Evolutionary conservation across 35 echinoderm and acorn worm species (phyloP).

Genomic region (Amphiura filiformis): DNA sequence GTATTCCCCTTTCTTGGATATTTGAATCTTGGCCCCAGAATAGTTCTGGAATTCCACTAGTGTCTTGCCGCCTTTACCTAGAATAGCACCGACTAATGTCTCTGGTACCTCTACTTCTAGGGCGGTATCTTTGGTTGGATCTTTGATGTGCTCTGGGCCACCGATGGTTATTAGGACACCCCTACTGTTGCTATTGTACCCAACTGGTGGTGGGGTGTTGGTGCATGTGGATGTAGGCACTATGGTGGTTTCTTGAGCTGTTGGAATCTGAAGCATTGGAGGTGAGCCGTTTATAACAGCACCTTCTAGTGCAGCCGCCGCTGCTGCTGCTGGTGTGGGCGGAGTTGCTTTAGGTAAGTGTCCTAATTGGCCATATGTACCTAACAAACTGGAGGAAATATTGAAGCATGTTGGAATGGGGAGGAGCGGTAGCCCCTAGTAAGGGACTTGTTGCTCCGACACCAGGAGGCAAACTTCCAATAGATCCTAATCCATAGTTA

Average conservation of each 20-base stretch:
- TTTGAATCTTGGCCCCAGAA: conserved; percentile 95
- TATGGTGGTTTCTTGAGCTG: conserved; percentile 41
- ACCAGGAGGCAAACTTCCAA: conserved; percentile 28
- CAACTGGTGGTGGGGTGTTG: conserved; percentile 3
- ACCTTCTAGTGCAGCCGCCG: conserved; percentile 39
- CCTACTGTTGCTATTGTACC: not conserved
- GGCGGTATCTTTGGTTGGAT: conserved; percentile 71
- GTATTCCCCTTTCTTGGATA: conserved; percentile 98
- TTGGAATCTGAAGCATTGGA: conserved; percentile 34
- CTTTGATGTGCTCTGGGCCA: conserved; percentile 43
- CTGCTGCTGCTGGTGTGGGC: conserved; percentile 47
- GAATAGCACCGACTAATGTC: conserved; percentile 96
- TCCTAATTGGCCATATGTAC: conserved; percentile 52
- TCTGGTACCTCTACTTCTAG: conserved; percentile 95
- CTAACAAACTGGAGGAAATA: conserved; percentile 80
- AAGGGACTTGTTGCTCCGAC: conserved; percentile 72
- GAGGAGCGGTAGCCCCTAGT: conserved; percentile 69
- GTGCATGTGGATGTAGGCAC: conserved; percentile 46
- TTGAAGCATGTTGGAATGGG: conserved; percentile 33
- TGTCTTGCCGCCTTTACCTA: conserved; percentile 95
- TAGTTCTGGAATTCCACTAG: conserved; percentile 97
- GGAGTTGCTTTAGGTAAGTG: conserved; percentile 67
- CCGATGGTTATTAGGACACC: conserved; percentile 44
- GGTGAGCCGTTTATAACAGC: conserved; percentile 39
- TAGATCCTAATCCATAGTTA: conserved; percentile 40